Evolutionary conservation across 2,797 vertebrate species (phyloP).

Genomic region (Astyanax mexicanus): DNA sequence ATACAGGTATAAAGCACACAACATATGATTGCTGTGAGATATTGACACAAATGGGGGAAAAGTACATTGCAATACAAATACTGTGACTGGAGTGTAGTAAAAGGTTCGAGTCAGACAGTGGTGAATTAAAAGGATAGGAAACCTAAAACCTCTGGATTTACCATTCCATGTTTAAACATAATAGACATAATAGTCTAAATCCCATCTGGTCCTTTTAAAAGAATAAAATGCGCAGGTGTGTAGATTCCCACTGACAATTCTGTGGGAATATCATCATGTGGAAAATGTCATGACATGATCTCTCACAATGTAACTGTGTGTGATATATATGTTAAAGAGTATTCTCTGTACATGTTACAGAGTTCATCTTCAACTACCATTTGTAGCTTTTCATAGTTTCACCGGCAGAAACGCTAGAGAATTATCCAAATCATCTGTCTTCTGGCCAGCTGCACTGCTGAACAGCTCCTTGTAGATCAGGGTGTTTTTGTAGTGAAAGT

Average conservation of each 20-base stretch:
- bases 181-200: background rate
- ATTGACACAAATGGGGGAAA: background rate
- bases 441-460: background rate
- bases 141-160: background rate
- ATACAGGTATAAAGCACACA: background rate
- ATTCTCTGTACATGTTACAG: slow-evolving; percentile 1
- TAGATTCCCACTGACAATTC: background rate
- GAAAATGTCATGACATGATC: background rate
- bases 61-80: slow-evolving; percentile 3
- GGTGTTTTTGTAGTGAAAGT: background rate
- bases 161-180: background rate
- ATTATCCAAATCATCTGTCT: background rate
- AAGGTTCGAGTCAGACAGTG: background rate
- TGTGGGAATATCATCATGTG: background rate
- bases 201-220: background rate
- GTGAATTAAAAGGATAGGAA: background rate
- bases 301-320: too few relatives aligned
- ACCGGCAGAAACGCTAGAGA: background rate
- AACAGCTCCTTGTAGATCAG: background rate
- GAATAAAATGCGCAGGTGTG: background rate
- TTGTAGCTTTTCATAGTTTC: background rate
- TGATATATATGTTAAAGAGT: background rate
- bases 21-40: background rate
- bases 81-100: slow-evolving; percentile 1
- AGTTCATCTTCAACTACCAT: too few relatives aligned